Percentiles rank a stretch among this genome's conserved stretches.
These are phyloP conservation scores for Synanthedon formicaeformis DNA, from an alignment of 2,888 invertebrate species.

Conservation along the genomic window DNA sequence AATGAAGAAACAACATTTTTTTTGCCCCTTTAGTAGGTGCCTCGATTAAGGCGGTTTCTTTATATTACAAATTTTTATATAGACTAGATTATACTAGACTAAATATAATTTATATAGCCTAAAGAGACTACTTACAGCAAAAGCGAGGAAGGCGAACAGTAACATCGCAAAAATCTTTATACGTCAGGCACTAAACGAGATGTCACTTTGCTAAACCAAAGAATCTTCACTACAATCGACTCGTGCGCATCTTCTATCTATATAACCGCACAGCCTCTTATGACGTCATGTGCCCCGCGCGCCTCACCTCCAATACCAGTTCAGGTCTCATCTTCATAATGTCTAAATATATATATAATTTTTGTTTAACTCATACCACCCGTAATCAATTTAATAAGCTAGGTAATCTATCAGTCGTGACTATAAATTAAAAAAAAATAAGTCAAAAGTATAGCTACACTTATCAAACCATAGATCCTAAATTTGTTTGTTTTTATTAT, in stretches of 20 bases:
- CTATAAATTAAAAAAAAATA: no score
- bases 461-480: no score
- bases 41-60: no score
- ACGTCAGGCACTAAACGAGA: background rate
- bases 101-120: no score
- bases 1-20: no score
- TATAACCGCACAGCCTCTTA: slow-evolving; percentile 54
- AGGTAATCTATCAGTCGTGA: no score
- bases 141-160: slow-evolving; percentile 35
- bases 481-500: no score
- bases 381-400: no score
- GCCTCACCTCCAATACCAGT: slow-evolving; percentile 29
- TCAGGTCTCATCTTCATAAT: slow-evolving; percentile 46
- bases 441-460: no score
- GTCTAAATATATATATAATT: background rate
- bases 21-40: no score
- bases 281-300: slow-evolving; percentile 41
- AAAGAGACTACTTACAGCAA: slow-evolving; percentile 32
- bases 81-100: no score
- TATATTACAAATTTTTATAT: no score
- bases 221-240: slow-evolving; percentile 24
- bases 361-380: background rate
- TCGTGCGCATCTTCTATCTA: slow-evolving; percentile 57
- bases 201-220: background rate
- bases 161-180: slow-evolving; percentile 29